Evolutionary conservation across 2,113 vertebrate species (phyloP).

Genomic region (Oryctolagus cuniculus): mOryCun1.1 NC_091433.1:146573501-146574000

Average conservation of each 20-base stretch:
- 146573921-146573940: too few species aligned
- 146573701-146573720: conserved; percentile 10
- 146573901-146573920: background rate
- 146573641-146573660: conserved; percentile 25
- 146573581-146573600: conserved; percentile 40
- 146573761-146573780: background rate
- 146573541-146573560: background rate
- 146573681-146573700: conserved; percentile 10
- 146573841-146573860: background rate
- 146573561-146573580: background rate
- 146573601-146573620: conserved; percentile 42
- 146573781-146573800: background rate
- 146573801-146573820: background rate
- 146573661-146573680: background rate
- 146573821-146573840: background rate
- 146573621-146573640: background rate
- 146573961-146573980: too few species aligned
- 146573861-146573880: background rate
- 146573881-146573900: conserved; percentile 13
- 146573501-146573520: conserved; percentile 7
- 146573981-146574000: too few species aligned
- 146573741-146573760: conserved; percentile 16
- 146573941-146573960: too few species aligned
- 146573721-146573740: background rate
- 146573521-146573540: background rate